Percentiles rank a stretch among this genome's conserved stretches.
These are phyloP conservation scores for Ranitomeya variabilis DNA, from an alignment of 2,113 vertebrate species.

Conservation along the genomic window DNA sequence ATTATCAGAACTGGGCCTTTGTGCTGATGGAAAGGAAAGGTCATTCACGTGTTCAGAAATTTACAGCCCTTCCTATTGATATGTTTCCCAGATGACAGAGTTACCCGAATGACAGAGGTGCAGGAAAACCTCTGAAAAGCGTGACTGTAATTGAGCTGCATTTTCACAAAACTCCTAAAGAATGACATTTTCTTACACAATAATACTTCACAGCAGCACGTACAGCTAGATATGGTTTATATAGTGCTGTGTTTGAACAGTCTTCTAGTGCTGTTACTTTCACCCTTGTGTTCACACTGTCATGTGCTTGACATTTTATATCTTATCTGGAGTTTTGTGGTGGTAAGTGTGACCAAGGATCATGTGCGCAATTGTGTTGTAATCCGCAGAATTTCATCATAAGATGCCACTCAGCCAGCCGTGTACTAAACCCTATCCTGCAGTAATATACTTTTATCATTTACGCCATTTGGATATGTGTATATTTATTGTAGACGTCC, in stretches of 20 bases:
- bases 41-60: too few species aligned
- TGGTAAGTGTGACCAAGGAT: neutral
- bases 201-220: neutral
- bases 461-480: too few species aligned
- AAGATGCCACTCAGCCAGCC: neutral
- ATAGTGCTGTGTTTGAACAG: neutral
- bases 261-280: neutral
- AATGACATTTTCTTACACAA: neutral
- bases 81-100: too few species aligned
- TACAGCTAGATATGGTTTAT: neutral
- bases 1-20: too few species aligned
- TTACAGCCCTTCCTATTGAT: too few species aligned
- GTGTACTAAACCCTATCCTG: neutral
- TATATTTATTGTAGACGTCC: too few species aligned
- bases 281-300: neutral
- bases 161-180: neutral
- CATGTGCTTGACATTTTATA: constrained; percentile 40
- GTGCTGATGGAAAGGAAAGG: too few species aligned
- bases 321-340: constrained; percentile 22
- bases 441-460: too few species aligned
- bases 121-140: neutral
- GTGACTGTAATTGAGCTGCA: neutral
- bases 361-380: neutral
- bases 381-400: neutral
- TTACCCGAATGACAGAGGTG: neutral